A percentile compares a stretch with the other conserved stretches of the same genome.
phyloP scores from a whole-genome alignment of 2,797 vertebrate species.

The Oreortyx pictus region DNA sequence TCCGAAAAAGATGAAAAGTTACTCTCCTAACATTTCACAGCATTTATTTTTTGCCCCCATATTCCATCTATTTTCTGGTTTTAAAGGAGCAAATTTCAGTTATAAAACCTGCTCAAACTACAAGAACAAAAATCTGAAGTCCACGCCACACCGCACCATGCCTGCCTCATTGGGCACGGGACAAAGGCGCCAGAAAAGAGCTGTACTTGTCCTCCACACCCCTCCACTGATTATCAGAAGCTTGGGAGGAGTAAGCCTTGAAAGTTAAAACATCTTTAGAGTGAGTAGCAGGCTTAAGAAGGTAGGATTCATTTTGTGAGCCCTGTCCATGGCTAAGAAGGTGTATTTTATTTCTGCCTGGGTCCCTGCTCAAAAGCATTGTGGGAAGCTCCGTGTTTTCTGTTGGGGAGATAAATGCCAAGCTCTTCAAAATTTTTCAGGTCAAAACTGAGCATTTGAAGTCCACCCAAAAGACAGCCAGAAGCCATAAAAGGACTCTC shows the following conservation, averaged over 20 bases:
- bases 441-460: conserved; percentile 41
- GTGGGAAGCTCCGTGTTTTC: background rate
- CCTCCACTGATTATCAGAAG: background rate
- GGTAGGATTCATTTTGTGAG: background rate
- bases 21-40: background rate
- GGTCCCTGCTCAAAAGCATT: background rate
- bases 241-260: background rate
- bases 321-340: background rate
- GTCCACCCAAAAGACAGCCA: conserved; percentile 27
- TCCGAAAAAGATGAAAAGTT: background rate
- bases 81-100: background rate
- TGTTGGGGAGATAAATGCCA: background rate
- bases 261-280: background rate
- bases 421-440: conserved; percentile 11
- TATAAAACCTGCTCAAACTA: background rate
- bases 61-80: background rate
- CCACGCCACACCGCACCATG: background rate
- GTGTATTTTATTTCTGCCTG: background rate
- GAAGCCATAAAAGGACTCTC: conserved; percentile 35
- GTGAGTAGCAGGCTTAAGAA: background rate
- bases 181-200: background rate
- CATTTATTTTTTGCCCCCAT: background rate
- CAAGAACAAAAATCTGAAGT: background rate
- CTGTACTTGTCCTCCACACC: background rate
- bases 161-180: background rate